phyloP scores from a whole-genome alignment of 2,888 invertebrate species.

The Pseudococcus viburni region DNA sequence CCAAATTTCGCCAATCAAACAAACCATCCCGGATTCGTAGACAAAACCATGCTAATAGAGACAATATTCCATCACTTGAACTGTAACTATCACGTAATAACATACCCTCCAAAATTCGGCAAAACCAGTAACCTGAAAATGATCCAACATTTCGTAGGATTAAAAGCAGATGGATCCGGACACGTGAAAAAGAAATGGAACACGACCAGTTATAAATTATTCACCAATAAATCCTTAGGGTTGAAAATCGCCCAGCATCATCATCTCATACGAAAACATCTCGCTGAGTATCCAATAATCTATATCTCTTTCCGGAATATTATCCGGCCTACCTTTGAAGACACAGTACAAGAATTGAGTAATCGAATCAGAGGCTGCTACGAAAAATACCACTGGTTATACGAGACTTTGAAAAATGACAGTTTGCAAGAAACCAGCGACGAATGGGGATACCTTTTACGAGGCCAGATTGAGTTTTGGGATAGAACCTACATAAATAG shows the following conservation, averaged over 20 bases:
- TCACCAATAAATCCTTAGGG: not conserved
- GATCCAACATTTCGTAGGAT: not conserved
- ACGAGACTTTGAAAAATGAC: not conserved
- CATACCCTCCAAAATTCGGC: constrained; percentile 19
- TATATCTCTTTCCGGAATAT: not conserved
- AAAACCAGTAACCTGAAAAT: not conserved
- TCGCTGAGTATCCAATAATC: not conserved
- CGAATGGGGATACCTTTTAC: constrained; percentile 7
- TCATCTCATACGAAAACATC: not conserved
- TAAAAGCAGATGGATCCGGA: not conserved
- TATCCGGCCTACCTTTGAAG: not conserved
- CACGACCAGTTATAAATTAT: not conserved
- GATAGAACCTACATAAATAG: not conserved
- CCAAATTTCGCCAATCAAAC: not conserved
- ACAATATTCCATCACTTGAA: not conserved
- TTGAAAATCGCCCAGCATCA: not conserved
- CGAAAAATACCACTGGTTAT: not conserved
- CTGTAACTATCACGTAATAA: not conserved
- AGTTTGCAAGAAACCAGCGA: constrained; percentile 5
- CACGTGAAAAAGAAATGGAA: constrained; percentile 1
- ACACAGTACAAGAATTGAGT: not conserved
- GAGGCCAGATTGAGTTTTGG: constrained; percentile 12
- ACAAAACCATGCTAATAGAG: not conserved
- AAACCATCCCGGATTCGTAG: not conserved
- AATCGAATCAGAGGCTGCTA: not conserved